Evolutionary conservation across 2,113 vertebrate species (phyloP), one percentile per base, ranked within the genome.

Genomic region (Eretmochelys imbricata): DNA sequence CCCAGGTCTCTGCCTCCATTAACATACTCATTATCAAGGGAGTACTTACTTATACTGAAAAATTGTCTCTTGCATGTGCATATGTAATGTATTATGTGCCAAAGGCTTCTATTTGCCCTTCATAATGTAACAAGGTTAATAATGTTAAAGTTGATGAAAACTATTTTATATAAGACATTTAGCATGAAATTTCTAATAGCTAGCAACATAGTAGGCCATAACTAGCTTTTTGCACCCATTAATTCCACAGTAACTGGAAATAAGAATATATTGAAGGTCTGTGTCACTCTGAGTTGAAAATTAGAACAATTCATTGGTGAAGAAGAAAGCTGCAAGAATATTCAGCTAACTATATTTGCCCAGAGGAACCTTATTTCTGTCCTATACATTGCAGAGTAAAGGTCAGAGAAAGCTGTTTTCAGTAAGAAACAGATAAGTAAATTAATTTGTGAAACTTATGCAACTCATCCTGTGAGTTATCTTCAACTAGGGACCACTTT

Each of bases 91-190:
- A 29, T 80, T 55, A 4, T 62, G 35, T 86, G n/a, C 82, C 80
- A 80, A 17, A 57, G 69, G 88, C 72, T 93, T 84, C 91, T 92
- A 72, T 89, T 93, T 87, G 82, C 93, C 92, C 89, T 96, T 95
- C 55, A 31, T 85, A 95, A 85, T 95, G 31, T 89, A 93, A 49
- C 80, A 46, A 95, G 84, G 81, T 91, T 96, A 97, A 94, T 95
- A 54, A 78, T 79, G 78, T 29, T 76, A 86, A 76, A 88, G 84
- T 57, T 95, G 90, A 95, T 96, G 89, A 93, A 92, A 93, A 95
- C 25, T 88, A 92, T 89, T 87, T 88, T 86, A 46, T 88, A 72
- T 90, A 85, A 94, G 82, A 35, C 48, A 4, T 85, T 94, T 82
- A 57, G 75, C 84, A 91, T 76, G 82, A 84, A 91, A 82, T 90